Base-by-base conservation (phyloP, 2,113 vertebrate genomes). In the Cyanoramphus novaezelandiae region DNA sequence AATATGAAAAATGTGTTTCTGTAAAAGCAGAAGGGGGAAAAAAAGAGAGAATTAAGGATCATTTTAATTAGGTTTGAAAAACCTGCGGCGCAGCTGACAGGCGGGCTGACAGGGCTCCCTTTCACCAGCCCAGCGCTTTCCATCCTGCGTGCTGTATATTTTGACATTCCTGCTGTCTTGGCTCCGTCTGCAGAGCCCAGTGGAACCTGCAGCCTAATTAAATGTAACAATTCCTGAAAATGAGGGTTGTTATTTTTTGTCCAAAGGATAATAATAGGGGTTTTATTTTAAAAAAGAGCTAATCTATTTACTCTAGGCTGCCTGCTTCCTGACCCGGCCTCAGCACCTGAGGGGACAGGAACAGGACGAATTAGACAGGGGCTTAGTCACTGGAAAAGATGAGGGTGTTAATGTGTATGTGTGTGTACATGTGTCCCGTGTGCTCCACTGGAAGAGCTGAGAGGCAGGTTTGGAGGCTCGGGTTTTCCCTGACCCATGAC, bases 301-400 rank as follows among this genome's bases (percentile, higher is more conserved):
- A 95, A 96, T 97, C 93, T 97, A 95, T 97, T 97, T 97, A 97
- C 95, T 96, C 88, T 94, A 70, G 90, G 75, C 94, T 97, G 97
- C 89, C 95, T 97, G 98, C 91, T 98, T 97, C 97, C 97, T 97
- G 97, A 97, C 97, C 97, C 82, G 92, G 97, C 85, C 93, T 97
- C 93, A 87, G 94, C 91, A 98, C 97, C 97, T 96, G 97, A 97
- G 97, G 97, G 97, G 95, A 97, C 95, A 97, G 92, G 96, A 93
- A 95, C 93, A 97, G 89, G 94, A 92, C 0, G 19, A 93, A 97
- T 91, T 85, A 84, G 92, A 79, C 83, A 79, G 80, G 57, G 82
- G 81, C 81, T 95, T 95, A 94, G 94, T 95, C 95, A 92, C 86
- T 95, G 96, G 96, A 96, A 97, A 95, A 93, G 84, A 92, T 92